A percentile compares a stretch with the other conserved stretches of the same genome.
phyloP scores from a whole-genome alignment of 2,888 invertebrate species.

The Amblyjoppa proteus region DNA sequence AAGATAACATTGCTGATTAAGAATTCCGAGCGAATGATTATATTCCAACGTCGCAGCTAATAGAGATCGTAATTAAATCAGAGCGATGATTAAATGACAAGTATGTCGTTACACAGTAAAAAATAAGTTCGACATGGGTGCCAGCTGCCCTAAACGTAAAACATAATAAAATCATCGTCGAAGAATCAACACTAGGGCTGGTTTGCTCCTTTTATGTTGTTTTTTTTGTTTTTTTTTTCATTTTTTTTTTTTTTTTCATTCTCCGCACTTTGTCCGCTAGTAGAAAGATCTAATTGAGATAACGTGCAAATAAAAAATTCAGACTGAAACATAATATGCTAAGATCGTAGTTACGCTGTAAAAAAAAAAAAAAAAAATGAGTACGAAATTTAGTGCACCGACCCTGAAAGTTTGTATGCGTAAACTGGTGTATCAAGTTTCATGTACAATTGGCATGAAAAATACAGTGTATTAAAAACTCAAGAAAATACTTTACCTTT shows the following conservation, averaged over 20 bases:
- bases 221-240: conserved; percentile 1
- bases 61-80: neutral
- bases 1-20: conserved; percentile 49
- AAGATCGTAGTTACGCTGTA: neutral
- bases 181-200: conserved; percentile 57
- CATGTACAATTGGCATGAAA: too few species aligned
- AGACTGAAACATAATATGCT: too few species aligned
- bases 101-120: conserved; percentile 15
- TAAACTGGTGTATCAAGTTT: too few species aligned
- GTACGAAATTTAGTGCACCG: too few species aligned
- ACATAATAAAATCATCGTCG: conserved; percentile 45
- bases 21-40: conserved; percentile 41
- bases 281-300: conserved; percentile 35
- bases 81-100: conserved; percentile 29
- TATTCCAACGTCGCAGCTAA: conserved; percentile 36
- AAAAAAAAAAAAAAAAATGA: too few species aligned
- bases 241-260: conserved; percentile 46
- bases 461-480: too few species aligned
- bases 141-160: conserved; percentile 49
- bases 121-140: conserved; percentile 24
- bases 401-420: too few species aligned
- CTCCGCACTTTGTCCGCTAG: conserved; percentile 42
- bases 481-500: too few species aligned
- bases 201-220: conserved; percentile 15
- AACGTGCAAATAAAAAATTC: too few species aligned